Conservation (phyloP, 2,888 invertebrate genomes). For the Dryadula phaetusa region DNA sequence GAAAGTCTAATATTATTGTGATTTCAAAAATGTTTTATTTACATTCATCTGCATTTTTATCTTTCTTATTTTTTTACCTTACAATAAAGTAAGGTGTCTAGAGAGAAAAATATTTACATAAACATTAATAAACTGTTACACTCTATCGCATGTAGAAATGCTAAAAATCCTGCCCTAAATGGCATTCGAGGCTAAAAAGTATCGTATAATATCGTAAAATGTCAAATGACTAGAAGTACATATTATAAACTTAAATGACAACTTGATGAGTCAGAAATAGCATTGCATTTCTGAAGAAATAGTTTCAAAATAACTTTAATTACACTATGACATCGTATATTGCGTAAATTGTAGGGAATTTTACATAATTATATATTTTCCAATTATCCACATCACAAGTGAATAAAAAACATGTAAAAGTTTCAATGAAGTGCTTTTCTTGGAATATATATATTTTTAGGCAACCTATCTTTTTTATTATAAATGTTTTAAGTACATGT, state of each 20-base stretch:
- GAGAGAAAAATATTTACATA: too few species aligned
- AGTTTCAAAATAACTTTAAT: constrained; percentile 7
- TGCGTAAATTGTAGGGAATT: constrained; percentile 2
- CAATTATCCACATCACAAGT: background rate
- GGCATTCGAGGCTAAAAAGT: too few species aligned
- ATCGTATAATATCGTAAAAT: too few species aligned
- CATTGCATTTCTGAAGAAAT: background rate
- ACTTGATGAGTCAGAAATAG: background rate
- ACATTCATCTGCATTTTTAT: too few species aligned
- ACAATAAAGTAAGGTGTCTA: too few species aligned
- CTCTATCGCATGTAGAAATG: too few species aligned
- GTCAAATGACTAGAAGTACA: too few species aligned
- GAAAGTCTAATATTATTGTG: too few species aligned
- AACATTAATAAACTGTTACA: too few species aligned
- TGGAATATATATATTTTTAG: background rate
- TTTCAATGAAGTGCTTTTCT: background rate
- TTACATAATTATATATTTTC: background rate
- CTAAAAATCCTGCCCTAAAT: too few species aligned
- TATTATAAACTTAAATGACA: background rate
- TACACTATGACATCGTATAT: constrained; percentile 6
- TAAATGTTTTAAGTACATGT: background rate
- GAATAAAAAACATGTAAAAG: background rate
- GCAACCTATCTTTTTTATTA: background rate
- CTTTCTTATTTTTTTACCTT: too few species aligned
- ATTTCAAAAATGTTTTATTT: too few species aligned